phyloP scores from a whole-genome alignment of 2,888 invertebrate genomes.

The Drosophila anomalata region DNA sequence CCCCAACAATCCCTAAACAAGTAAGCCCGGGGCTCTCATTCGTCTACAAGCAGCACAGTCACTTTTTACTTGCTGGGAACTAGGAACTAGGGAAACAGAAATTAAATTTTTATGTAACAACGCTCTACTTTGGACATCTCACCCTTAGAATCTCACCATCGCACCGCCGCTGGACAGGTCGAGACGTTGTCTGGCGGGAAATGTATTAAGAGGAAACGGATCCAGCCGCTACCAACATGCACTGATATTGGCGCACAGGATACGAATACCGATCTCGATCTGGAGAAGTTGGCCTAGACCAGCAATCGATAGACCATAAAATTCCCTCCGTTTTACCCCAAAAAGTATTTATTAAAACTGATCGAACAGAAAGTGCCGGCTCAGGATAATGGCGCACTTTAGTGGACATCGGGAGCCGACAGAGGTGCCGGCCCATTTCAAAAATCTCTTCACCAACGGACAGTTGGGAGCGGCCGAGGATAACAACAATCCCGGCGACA shows the following conservation, averaged over 20 bases:
- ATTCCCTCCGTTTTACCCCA: slow-evolving; percentile 12
- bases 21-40: slow-evolving; percentile 39
- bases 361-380: neutral
- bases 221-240: slow-evolving; percentile 56
- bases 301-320: neutral
- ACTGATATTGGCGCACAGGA: slow-evolving; percentile 35
- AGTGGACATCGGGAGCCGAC: slow-evolving; percentile 58
- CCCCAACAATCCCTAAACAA: neutral
- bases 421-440: slow-evolving; percentile 75
- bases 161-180: slow-evolving; percentile 17
- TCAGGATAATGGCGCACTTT: slow-evolving; percentile 59
- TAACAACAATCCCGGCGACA: slow-evolving; percentile 9
- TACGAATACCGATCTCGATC: slow-evolving; percentile 18
- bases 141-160: slow-evolving; percentile 30
- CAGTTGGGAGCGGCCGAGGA: slow-evolving; percentile 64
- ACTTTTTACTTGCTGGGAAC: neutral
- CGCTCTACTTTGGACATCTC: slow-evolving; percentile 12
- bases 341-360: slow-evolving; percentile 3
- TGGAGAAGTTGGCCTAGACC: slow-evolving; percentile 1
- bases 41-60: neutral
- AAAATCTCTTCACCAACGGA: slow-evolving; percentile 77
- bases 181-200: slow-evolving; percentile 19
- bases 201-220: slow-evolving; percentile 46
- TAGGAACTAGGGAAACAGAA: neutral
- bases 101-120: slow-evolving; percentile 30